Percentiles rank a stretch among this genome's conserved stretches.
These are phyloP conservation scores for Leptonema lineaticorne DNA, from an alignment of 1,140 invertebrate genomes.

Conservation along the genomic window DNA sequence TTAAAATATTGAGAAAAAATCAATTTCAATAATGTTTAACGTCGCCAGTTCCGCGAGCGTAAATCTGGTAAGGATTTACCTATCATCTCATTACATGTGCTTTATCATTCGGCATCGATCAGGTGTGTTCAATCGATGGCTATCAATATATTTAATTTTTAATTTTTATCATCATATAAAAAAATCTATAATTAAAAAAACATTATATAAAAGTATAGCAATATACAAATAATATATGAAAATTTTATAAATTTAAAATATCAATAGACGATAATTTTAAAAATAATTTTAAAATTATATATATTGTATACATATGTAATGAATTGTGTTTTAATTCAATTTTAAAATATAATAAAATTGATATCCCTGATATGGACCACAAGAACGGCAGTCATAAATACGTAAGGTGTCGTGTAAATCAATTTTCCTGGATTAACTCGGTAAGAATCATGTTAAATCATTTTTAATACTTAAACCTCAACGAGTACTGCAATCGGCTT, in stretches of 20 bases:
- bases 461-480: constrained; percentile 16
- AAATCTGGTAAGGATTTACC: constrained; percentile 11
- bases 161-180: not conserved
- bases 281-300: too few relatives aligned
- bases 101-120: not conserved
- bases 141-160: not conserved
- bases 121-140: not conserved
- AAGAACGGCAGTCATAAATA: constrained; percentile 7
- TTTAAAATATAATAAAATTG: too few relatives aligned
- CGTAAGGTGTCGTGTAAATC: constrained; percentile 11
- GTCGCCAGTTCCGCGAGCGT: constrained; percentile 9
- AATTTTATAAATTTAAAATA: not conserved
- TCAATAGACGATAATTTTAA: too few relatives aligned
- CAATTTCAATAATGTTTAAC: constrained; percentile 21
- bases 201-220: too few relatives aligned
- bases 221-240: not conserved
- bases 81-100: constrained; percentile 18
- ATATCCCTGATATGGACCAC: too few relatives aligned
- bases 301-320: too few relatives aligned
- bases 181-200: too few relatives aligned
- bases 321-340: too few relatives aligned
- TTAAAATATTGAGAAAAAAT: not conserved
- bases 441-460: constrained; percentile 18
- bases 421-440: constrained; percentile 17
- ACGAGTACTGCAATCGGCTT: constrained; percentile 1